Conservation (phyloP, 2,113 vertebrate species). For the Lepisosteus oculatus region DNA sequence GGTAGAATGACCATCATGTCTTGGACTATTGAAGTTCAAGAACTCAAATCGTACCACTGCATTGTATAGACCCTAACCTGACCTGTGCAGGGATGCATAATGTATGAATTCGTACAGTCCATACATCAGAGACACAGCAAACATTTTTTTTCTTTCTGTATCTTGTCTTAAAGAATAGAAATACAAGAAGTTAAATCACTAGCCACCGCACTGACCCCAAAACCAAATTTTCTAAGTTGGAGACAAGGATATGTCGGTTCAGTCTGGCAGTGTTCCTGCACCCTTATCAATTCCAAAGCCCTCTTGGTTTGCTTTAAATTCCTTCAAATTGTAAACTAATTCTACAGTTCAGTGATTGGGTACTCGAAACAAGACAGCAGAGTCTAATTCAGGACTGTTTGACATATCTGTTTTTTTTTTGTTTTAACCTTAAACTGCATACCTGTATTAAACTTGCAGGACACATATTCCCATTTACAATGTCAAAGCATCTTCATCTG, state of each 20-base stretch:
- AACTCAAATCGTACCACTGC: slow-evolving; percentile 32
- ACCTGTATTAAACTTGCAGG: no score
- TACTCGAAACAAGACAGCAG: no score
- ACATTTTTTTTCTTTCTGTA: slow-evolving; percentile 35
- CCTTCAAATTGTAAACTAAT: no score
- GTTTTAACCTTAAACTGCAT: no score
- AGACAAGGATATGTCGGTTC: slow-evolving; percentile 60
- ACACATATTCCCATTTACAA: no score
- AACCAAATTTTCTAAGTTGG: slow-evolving; percentile 50
- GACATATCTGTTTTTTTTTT: no score
- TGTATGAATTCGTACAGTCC: slow-evolving; percentile 44
- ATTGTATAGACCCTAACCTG: slow-evolving; percentile 53
- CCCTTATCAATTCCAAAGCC: no score
- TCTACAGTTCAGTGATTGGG: no score
- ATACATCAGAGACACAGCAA: slow-evolving; percentile 52
- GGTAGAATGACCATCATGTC: slow-evolving; percentile 56
- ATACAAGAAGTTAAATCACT: slow-evolving; percentile 31
- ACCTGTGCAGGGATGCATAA: slow-evolving; percentile 58
- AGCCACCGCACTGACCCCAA: slow-evolving; percentile 59
- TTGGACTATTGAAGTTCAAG: slow-evolving; percentile 52
- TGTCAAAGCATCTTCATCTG: no score
- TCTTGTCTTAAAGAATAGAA: slow-evolving; percentile 39
- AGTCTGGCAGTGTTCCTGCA: slow-evolving; percentile 25
- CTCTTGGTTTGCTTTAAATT: no score
- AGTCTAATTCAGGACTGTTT: no score